phyloP scores from a whole-genome alignment of 1,140 invertebrate species.

The Glossosoma conforme region DNA sequence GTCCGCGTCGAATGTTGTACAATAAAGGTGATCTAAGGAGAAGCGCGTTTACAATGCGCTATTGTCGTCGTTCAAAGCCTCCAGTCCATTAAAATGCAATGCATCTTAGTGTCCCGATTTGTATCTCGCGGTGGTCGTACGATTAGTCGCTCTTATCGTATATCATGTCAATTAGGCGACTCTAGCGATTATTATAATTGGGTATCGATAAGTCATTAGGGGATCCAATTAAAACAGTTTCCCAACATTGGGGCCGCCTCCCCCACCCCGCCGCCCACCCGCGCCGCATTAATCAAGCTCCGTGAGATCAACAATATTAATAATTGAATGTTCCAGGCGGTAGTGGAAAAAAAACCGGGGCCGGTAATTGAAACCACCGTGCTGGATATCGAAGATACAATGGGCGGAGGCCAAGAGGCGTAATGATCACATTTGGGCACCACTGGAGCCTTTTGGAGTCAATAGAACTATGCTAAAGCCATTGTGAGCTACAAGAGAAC shows the following conservation, averaged over 20 bases:
- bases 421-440: no score
- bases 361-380: conserved; percentile 9
- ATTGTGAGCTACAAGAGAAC: no score
- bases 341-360: conserved; percentile 9
- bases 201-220: conserved; percentile 18
- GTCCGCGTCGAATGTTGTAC: no score
- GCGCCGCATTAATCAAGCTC: conserved; percentile 15
- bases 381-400: no score
- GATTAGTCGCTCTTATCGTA: conserved; percentile 18
- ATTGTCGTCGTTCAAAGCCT: no score
- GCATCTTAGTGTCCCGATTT: neutral
- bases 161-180: conserved; percentile 23
- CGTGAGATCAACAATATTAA: conserved; percentile 11
- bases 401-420: no score
- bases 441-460: no score
- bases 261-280: no score
- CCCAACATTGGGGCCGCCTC: neutral
- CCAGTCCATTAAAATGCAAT: neutral
- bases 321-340: conserved; percentile 10
- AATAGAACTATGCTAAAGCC: no score
- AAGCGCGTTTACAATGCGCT: no score
- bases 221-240: conserved; percentile 15
- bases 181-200: conserved; percentile 13
- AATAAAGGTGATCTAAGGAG: no score
- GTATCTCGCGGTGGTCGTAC: neutral